Evolutionary conservation across 2,888 invertebrate species (phyloP), one percentile per base, ranked within the genome.

Genomic region (Hypolimnas misippus): DNA sequence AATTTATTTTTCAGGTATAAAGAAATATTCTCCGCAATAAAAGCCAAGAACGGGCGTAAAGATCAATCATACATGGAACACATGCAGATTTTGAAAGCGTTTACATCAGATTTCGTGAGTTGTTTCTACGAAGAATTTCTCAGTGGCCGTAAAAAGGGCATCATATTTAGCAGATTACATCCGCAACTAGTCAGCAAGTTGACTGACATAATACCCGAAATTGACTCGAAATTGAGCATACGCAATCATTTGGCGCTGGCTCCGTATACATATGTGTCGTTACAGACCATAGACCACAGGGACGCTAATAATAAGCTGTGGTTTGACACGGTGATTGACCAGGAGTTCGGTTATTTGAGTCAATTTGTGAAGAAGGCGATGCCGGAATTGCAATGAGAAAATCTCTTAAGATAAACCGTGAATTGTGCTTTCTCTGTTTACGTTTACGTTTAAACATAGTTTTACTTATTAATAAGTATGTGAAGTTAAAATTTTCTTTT

Each of bases 201-300:
- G 1, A 51, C n/a, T 0, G 76, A 78, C 4, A 46, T 78, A 0
- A 78, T 88, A 19, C 84, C 89, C 0, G 80, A 84, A 1, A 78
- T 79, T 0, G 86, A 90, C 40, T 66, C 78, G 0, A 79, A 78
- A 21, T 70, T 88, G 1, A 87, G 88, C 69, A 70, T 92, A 38
- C 72, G 83, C 35, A 87, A 87, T 54, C 87, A 87, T 63, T 63
- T 87, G 57, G 91, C 92, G 0, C 83, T 92, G 54, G 83, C 86
- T 0, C 79, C 87, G 0, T 86, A 87, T 65, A 89, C 85, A 0
- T 86, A 82, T 46, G 66, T 79, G 57, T 71, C 76, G 6, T 42
- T 83, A 0, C 76, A 75, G 10, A 75, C 67, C 0, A 63, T 77
- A 0, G 77, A 84, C 7, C 64, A 73, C 1, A 72, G 69, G 2